Conservation (phyloP, 2,888 invertebrate species). For the Cryptus viduatorius region DNA sequence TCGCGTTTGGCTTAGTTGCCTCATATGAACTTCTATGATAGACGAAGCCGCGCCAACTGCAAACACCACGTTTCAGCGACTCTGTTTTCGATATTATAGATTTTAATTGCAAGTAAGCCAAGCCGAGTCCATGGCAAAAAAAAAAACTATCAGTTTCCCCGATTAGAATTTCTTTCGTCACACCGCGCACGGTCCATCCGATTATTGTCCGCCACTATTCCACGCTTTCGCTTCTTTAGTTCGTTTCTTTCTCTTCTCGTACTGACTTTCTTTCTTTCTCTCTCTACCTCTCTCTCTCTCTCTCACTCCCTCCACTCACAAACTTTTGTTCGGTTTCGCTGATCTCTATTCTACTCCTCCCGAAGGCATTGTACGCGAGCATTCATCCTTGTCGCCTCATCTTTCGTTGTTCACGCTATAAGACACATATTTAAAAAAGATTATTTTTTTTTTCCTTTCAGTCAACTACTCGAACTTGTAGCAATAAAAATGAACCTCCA, state of each 20-base stretch:
- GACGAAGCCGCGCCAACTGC: background rate
- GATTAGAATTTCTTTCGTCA: constrained; percentile 68
- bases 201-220: constrained; percentile 70
- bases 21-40: background rate
- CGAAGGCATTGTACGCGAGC: constrained; percentile 47
- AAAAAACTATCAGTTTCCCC: constrained; percentile 26
- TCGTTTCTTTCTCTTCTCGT: constrained; percentile 61
- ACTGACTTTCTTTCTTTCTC: background rate
- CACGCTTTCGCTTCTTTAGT: constrained; percentile 72
- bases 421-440: background rate
- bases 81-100: background rate
- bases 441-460: background rate
- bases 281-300: background rate
- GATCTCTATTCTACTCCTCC: constrained; percentile 24
- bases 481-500: background rate
- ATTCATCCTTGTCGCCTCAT: constrained; percentile 6
- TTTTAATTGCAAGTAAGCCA: constrained; percentile 43
- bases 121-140: constrained; percentile 53
- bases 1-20: constrained; percentile 29
- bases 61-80: background rate
- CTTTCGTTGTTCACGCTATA: constrained; percentile 25
- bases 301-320: constrained; percentile 26
- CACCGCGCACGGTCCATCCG: constrained; percentile 72
- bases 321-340: constrained; percentile 45
- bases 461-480: constrained; percentile 23